Evolutionary conservation across 2,888 invertebrate genomes (phyloP), one percentile per base, ranked within the genome.

Genomic region (Spisula solida): DNA sequence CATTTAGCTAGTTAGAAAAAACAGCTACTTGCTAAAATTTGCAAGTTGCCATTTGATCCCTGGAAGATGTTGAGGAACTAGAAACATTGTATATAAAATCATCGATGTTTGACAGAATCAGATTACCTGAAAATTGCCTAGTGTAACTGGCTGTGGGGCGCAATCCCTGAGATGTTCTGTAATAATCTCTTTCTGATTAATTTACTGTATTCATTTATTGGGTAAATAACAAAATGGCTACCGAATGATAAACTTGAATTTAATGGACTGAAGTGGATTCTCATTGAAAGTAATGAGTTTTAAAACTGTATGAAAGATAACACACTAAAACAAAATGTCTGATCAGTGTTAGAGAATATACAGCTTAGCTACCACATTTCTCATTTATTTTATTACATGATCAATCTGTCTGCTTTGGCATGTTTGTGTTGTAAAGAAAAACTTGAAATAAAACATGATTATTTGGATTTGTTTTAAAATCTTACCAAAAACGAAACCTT

Each of bases 401-500:
- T 31, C 31, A 34, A 34, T 75, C 75, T 31, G 16, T 18, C 14
- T 18, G 75, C 14, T 75, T 75, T 75, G 75, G 31, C 31, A 75
- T 75, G 31, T 75, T 75, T 75, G 34, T 31, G 75, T 75, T 75
- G 75, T 31, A 75, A 12, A 75, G 16, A 75, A 10, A 31, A 75
- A 75, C 34, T 14, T 31, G 34, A 34, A 31, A 12, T 75, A 18
- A 31, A 75, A 12, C 29, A 31, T 75, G 75, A 75, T 75, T 20
- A 34, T 75, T 34, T 31, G 34, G 75, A 75, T 75, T 75, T 75
- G 25, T 31, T 16, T 75, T 75, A 16, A 75, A 34, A 75, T 75
- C 75, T 75, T 16, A 31, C 2, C 16, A 18, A 75, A 75, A 75
- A 75, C 31, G 31, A 75, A 70, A 86, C 84, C 88, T 88, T 88